Base-by-base conservation (phyloP, 2,113 vertebrate genomes). In the Trogon surrucura region DNA sequence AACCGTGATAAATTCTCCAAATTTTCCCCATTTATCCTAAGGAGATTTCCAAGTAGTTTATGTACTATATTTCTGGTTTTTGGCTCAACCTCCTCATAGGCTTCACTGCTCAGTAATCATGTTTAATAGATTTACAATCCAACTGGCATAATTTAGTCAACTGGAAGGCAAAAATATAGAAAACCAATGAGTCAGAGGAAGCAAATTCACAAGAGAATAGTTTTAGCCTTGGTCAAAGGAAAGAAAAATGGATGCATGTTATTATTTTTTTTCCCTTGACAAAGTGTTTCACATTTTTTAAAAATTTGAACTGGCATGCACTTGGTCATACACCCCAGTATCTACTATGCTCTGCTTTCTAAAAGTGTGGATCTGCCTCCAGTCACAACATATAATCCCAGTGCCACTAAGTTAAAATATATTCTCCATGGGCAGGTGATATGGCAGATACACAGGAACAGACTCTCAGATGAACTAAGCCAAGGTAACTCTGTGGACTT, bases 91-190 rank as follows among this genome's bases (percentile, higher is more conserved):
- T 84, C 48, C 92, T 82, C 61, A 56, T 4, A 95, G 90, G 62
- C 66, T 44, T 90, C 80, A 66, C 18, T 36, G 66, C 19, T 94
- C 26, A 58, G 32, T 58, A 75, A 78, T 72, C 36, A 38, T 6
- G 27, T 53, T 60, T 66, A 34, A 92, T 32, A 81, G 78, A 91
- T 95, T 94, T 66, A 70, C 97, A 93, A 91, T 82, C 25, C 64
- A 95, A 51, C 21, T 78, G 51, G 75, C 53, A 93, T 54, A 41
- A 88, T 82, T 88, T 90, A 90, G 69, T 51, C 83, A 91, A 75
- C 69, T 80, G 78, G 60, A 72, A 66, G 18, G 56, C 69, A 89
- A 90, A 87, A 91, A 77, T 70, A 65, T 4, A 75, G 32, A 36
- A 89, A 13, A 80, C 30, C 36, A 94, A 71, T 67, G 78, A 96